Conservation (phyloP, 2,888 invertebrate genomes). For the Automeris io region DNA sequence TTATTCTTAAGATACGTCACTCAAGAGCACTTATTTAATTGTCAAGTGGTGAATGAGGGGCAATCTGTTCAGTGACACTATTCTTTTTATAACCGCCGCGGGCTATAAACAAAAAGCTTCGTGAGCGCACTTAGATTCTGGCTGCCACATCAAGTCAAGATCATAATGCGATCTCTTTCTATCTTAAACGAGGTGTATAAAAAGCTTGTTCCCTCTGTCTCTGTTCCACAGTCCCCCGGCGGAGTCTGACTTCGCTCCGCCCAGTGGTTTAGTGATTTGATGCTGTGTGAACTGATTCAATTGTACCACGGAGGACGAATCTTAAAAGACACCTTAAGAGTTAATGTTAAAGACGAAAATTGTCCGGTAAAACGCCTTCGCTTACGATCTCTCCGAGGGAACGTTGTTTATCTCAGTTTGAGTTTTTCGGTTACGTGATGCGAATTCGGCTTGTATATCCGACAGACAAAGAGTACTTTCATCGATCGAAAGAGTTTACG, state of each 20-base stretch:
- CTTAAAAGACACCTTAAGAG: slow-evolving; percentile 65
- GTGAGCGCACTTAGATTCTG: slow-evolving; percentile 61
- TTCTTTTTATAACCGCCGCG: slow-evolving; percentile 65
- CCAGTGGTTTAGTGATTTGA: slow-evolving; percentile 78
- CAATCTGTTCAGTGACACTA: slow-evolving; percentile 74
- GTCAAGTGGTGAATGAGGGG: slow-evolving; percentile 70
- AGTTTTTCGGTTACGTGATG: slow-evolving; percentile 74
- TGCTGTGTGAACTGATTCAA: slow-evolving; percentile 78
- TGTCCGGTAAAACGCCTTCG: slow-evolving; percentile 64
- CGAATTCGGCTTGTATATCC: slow-evolving; percentile 73
- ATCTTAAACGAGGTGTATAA: slow-evolving; percentile 26
- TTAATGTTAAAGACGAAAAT: slow-evolving; percentile 71
- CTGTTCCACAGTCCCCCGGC: slow-evolving; percentile 61
- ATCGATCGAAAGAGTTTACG: slow-evolving; percentile 60
- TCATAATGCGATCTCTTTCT: slow-evolving; percentile 55
- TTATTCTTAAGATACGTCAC: slow-evolving; percentile 53
- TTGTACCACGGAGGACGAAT: slow-evolving; percentile 55
- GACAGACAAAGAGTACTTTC: slow-evolving; percentile 66
- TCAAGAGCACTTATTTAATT: slow-evolving; percentile 72
- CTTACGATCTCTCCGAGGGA: slow-evolving; percentile 68
- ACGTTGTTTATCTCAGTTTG: slow-evolving; percentile 75
- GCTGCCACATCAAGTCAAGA: slow-evolving; percentile 54
- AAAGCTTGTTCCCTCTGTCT: slow-evolving; percentile 48
- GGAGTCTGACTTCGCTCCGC: slow-evolving; percentile 74
- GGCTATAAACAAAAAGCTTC: slow-evolving; percentile 69